These are phyloP conservation scores for Syngnathus acus DNA, from an alignment of 2,797 vertebrate species.

Conservation along the genomic window DNA sequence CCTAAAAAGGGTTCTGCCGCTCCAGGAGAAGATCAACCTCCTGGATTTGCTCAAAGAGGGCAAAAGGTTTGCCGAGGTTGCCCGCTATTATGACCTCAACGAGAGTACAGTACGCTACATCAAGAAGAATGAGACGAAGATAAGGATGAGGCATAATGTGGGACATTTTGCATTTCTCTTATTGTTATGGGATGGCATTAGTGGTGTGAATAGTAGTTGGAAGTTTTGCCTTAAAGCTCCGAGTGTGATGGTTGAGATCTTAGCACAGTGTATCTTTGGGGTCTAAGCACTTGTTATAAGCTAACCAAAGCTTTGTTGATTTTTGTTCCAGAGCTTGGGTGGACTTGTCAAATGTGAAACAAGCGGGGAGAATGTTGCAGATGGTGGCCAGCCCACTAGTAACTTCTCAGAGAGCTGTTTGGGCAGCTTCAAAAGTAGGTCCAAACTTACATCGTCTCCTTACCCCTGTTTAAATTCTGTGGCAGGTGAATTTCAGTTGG, in stretches of 20 bases:
- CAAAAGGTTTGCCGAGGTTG: neutral
- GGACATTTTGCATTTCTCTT: neutral
- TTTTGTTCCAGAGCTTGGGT: constrained; percentile 38
- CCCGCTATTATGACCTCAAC: neutral
- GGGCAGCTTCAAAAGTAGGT: neutral
- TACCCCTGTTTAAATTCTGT: neutral
- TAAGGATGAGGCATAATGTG: neutral
- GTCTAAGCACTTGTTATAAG: neutral
- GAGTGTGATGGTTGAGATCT: too few species aligned
- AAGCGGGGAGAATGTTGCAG: constrained; percentile 64
- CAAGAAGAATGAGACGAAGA: neutral
- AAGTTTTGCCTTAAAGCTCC: too few species aligned
- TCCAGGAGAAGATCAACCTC: neutral
- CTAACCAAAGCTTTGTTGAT: neutral
- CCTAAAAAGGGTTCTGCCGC: neutral
- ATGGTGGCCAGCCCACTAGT: constrained; percentile 49
- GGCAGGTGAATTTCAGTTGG: too few species aligned
- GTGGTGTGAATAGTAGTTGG: too few species aligned
- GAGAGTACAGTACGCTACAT: constrained; percentile 1
- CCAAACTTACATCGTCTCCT: neutral
- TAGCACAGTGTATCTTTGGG: neutral
- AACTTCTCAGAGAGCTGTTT: constrained; percentile 46
- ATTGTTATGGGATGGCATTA: neutral
- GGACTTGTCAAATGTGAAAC: constrained; percentile 62
- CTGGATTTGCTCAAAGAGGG: neutral